A percentile compares a stretch with the other conserved stretches of the same genome.
Conservation (phyloP, 2,888 invertebrate genomes). For the Caenorhabditis sp. region DNA sequence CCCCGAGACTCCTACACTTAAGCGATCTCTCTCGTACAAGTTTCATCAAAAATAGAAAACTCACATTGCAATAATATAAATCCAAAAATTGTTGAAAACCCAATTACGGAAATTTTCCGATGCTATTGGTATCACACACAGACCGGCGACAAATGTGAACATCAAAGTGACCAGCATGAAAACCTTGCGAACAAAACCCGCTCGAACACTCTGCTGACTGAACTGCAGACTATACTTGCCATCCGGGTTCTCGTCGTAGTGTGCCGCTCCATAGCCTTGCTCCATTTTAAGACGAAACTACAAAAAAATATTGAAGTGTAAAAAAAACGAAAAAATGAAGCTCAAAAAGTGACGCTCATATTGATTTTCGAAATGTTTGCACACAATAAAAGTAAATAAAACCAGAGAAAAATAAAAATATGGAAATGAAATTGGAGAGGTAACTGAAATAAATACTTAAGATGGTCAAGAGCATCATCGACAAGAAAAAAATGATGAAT, state of each 20-base stretch:
- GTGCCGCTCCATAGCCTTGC: background rate
- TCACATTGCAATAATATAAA: conserved; percentile 33
- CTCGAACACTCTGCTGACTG: background rate
- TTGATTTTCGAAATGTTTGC: background rate
- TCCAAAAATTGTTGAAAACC: conserved; percentile 29
- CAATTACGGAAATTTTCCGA: conserved; percentile 25
- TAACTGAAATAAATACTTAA: too few species aligned
- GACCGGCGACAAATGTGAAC: background rate
- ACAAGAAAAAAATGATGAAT: too few species aligned
- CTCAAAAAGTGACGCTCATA: background rate
- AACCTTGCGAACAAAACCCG: background rate
- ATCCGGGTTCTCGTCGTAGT: background rate
- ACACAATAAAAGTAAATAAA: too few species aligned
- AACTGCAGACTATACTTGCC: background rate
- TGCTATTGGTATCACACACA: conserved; percentile 35
- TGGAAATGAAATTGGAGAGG: too few species aligned
- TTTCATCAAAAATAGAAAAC: background rate
- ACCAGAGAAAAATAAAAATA: too few species aligned
- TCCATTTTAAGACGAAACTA: background rate
- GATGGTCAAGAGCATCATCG: too few species aligned
- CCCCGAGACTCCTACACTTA: too few species aligned
- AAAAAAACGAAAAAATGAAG: background rate
- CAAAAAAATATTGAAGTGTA: background rate
- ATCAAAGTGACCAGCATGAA: background rate
- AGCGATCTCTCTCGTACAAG: too few species aligned